Conservation (phyloP, 64 coral and sea anemone genomes). For the Actinia tenebrosa region DNA sequence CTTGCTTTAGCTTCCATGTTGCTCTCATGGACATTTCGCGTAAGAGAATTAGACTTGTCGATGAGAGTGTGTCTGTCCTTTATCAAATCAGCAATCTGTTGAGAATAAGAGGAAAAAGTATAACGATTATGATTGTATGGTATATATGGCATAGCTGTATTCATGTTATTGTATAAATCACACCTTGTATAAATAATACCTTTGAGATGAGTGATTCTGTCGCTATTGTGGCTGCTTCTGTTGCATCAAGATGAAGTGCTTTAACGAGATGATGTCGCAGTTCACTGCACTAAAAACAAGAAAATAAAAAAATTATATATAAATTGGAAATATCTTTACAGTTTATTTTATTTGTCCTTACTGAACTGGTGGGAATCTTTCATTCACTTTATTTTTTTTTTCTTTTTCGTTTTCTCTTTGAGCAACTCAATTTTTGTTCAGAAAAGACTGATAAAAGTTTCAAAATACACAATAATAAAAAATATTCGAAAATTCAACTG, state of each 20-base stretch:
- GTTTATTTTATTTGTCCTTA: neutral
- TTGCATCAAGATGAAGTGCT: slow-evolving; percentile 34
- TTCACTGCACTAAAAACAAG: slow-evolving; percentile 62
- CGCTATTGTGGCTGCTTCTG: slow-evolving; percentile 29
- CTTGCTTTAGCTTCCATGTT: slow-evolving; percentile 96
- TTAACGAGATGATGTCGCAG: slow-evolving; percentile 48
- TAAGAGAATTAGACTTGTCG: slow-evolving; percentile 65
- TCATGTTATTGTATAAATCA: neutral
- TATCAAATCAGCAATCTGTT: slow-evolving; percentile 67
- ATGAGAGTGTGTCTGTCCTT: slow-evolving; percentile 59
- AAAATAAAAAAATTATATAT: neutral
- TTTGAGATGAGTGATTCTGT: slow-evolving; percentile 54
- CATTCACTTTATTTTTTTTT: neutral
- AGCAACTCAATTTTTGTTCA: too few species aligned
- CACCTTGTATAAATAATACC: slow-evolving; percentile 31
- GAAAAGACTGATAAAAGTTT: too few species aligned
- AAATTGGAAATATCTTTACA: neutral
- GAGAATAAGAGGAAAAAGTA: neutral
- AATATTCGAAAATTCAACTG: too few species aligned
- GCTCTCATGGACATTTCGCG: slow-evolving; percentile 87
- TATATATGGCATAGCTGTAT: too few species aligned
- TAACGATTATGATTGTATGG: neutral
- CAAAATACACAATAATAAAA: too few species aligned
- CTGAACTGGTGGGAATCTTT: neutral
- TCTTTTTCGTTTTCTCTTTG: too few species aligned